Evolutionary conservation across 1,140 invertebrate genomes (phyloP).

Genomic region (Brachionus asplanchnoidis): DNA sequence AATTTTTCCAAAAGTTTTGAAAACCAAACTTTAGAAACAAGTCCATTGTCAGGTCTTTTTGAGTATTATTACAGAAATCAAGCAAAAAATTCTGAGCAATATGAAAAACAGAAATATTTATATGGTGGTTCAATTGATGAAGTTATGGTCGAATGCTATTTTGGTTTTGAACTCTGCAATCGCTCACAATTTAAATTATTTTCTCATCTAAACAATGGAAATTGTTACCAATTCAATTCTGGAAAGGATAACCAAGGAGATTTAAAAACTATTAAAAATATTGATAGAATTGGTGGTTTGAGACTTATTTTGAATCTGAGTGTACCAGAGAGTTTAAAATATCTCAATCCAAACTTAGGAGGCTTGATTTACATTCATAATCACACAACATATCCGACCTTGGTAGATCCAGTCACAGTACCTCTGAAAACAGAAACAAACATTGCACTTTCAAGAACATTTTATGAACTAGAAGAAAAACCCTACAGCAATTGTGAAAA

Average conservation of each 20-base stretch:
- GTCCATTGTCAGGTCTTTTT: neutral
- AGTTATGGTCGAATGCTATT: neutral
- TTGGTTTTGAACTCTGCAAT: neutral
- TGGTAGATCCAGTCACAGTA: neutral
- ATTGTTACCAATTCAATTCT: constrained; percentile 32
- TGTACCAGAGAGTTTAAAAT: neutral
- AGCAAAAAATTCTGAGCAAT: neutral
- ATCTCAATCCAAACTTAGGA: neutral
- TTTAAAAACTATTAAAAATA: neutral
- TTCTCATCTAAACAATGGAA: neutral
- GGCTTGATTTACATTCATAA: neutral
- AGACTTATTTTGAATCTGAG: neutral
- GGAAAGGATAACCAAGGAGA: neutral
- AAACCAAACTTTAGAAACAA: neutral
- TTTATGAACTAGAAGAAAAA: neutral
- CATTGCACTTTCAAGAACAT: neutral
- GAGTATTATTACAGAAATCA: neutral
- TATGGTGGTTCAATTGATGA: neutral
- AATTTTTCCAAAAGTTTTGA: no score
- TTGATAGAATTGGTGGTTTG: neutral
- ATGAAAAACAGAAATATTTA: neutral
- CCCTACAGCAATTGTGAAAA: neutral
- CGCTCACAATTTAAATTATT: neutral
- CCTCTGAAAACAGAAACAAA: neutral
- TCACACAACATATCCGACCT: neutral